A percentile compares a stretch with the other conserved stretches of the same genome.
phyloP scores from a whole-genome alignment of 2,888 invertebrate genomes.

The Chymomyza fuscimana region DNA sequence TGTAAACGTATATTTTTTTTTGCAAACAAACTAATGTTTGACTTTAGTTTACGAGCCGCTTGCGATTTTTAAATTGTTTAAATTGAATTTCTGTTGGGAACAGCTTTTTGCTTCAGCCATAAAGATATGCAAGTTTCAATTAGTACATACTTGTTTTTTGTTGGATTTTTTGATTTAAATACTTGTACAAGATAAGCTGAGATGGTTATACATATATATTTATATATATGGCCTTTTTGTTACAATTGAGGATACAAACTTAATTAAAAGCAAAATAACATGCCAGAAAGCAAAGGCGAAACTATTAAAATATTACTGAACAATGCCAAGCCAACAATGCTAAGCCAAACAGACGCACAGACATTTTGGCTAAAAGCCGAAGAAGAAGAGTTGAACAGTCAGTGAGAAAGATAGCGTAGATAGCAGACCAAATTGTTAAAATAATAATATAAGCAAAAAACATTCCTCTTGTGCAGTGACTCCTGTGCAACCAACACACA shows the following conservation, averaged over 20 bases:
- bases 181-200: constrained; percentile 12
- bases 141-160: neutral
- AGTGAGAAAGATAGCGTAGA: constrained; percentile 4
- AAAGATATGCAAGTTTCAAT: constrained; percentile 58
- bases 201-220: constrained; percentile 1
- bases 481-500: neutral
- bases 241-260: constrained; percentile 34
- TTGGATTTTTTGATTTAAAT: constrained; percentile 36
- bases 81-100: constrained; percentile 1
- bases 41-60: neutral
- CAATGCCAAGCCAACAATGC: constrained; percentile 39
- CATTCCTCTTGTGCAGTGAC: neutral
- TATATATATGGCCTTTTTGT: neutral
- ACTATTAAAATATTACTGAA: constrained; percentile 45
- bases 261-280: constrained; percentile 52
- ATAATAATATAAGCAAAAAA: constrained; percentile 5
- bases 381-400: constrained; percentile 2
- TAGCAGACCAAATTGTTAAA: constrained; percentile 4
- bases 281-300: constrained; percentile 36
- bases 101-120: constrained; percentile 12
- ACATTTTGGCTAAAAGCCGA: neutral
- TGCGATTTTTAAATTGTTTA: neutral
- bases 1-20: no score
- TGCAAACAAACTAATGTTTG: constrained; percentile 6
- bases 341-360: neutral